Evolutionary conservation across 2,888 invertebrate species (phyloP), one percentile per base, ranked within the genome.

Genomic region (Tiliacea citrago): DNA sequence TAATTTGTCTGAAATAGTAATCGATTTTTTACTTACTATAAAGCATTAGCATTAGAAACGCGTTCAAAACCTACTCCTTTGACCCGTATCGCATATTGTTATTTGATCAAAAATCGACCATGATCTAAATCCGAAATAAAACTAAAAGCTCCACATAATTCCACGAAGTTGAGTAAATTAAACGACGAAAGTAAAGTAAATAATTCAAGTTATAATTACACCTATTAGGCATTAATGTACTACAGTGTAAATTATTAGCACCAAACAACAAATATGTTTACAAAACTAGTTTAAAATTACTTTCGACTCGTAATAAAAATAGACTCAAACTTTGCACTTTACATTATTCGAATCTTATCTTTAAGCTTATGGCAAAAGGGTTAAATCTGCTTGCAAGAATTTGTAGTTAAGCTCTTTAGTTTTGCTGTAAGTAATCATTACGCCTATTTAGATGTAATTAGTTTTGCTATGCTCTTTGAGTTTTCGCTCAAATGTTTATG

Each of bases 381-480:
- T 39, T 55, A 61, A n/a, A 51, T 13, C 24, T 12, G 49, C 49
- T 0, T 51, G n/a, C 0, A 39, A n/a, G 8, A 7, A 16, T 16
- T 12, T 45, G 57, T 1, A 55, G 42, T 45, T 60, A 63, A 69
- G 79, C 49, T 51, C 8, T 69, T 65, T 21, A 47, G 35, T 69
- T 60, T 39, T n/a, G 1, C 16, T 21, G 12, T 29, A 13, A 65
- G 45, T 78, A 55, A 82, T 68, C 49, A 70, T 78, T 66, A 66
- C 60, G 58, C 35, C n/a, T 57, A 65, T 78, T 79, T 61, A 55
- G 45, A 51, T 24, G 82, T 78, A 69, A 82, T 77, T 79, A 55
- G 65, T 82, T 70, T 55, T 39, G 79, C 55, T 70, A 55, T 45
- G 13, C 66, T 51, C 49, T 78, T 66, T 45, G 63, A 79, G 18